These are phyloP conservation scores for Actinostola sp. DNA, from an alignment of 92 coral and sea anemone genomes.

Conservation along the genomic window DNA sequence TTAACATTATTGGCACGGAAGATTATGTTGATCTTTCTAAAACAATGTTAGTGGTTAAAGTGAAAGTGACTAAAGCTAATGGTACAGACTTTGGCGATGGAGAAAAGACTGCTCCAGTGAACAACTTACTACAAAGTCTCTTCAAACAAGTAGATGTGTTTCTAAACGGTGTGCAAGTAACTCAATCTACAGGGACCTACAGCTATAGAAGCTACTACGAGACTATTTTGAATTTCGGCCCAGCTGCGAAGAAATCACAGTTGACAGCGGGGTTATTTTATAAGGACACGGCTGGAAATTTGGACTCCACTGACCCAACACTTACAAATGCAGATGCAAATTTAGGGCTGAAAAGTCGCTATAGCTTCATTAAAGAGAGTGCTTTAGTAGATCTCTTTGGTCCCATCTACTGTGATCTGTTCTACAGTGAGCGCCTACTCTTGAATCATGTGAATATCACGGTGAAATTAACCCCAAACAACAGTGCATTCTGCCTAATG, in stretches of 20 bases:
- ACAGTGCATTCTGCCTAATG: not conserved
- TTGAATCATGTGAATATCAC: no score
- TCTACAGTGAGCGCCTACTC: not conserved
- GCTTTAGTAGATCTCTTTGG: not conserved
- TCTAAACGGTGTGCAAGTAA: conserved; percentile 16
- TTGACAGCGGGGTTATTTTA: conserved; percentile 15
- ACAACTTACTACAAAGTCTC: conserved; percentile 26
- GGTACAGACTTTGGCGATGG: no score
- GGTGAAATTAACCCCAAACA: not conserved
- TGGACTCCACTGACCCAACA: conserved; percentile 11
- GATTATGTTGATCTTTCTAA: conserved; percentile 18
- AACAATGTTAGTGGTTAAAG: no score
- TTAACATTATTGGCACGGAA: conserved; percentile 13
- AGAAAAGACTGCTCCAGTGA: conserved; percentile 5
- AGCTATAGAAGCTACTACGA: conserved; percentile 10
- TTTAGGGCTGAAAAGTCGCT: no score
- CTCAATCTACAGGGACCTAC: conserved; percentile 29
- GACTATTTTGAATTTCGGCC: conserved; percentile 19
- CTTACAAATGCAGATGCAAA: no score
- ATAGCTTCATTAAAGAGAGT: no score
- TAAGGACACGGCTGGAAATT: conserved; percentile 29
- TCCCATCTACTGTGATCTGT: not conserved
- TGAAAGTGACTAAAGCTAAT: no score
- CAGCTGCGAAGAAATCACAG: conserved; percentile 15
- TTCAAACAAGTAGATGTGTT: conserved; percentile 32